Evolutionary conservation across 2,113 vertebrate species (phyloP), one percentile per base, ranked within the genome.

Genomic region (Psilopsiagon aurifrons): DNA sequence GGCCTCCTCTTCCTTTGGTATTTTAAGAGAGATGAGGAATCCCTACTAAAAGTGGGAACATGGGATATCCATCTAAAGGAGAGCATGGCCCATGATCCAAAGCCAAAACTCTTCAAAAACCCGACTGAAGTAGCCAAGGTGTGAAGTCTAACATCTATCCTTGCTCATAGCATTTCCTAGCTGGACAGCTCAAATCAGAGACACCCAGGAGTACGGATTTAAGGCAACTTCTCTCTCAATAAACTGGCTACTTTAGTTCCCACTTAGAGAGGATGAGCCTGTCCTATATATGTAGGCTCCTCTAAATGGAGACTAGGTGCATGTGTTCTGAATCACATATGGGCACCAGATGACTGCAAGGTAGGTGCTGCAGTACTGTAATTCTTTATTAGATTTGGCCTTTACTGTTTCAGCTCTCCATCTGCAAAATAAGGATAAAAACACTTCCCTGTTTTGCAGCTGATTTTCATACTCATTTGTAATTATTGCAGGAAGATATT

Each of bases 371-470:
- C 73, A 86, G 73, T 55, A 83, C 68, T 92, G 41, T 93, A 92
- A 86, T 96, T 88, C 88, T 93, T 96, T 92, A 94, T 97, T 93
- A 95, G 89, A 78, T 92, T 92, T 96, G 95, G 86, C 92, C 89
- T 95, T 95, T 91, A 91, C 60, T 74, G 51, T 75, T 92, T 94
- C 91, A 91, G 81, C 69, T 95, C 86, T 79, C 86, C 91, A 94
- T 94, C 92, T 96, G 93, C 25, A 82, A 91, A 84, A 91, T 43
- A 14, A 49, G 84, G 77, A 97, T 94, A 82, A 95, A 95, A 96
- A 74, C 81, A 67, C 73, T 92, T 94, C 54, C 64, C 49, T 92
- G 71, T 77, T 96, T 89, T 86, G 87, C 70, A 88, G 54, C 80
- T 96, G 80, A 81, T 95, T 94, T 94, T 96, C 80, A 83, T 78